phyloP scores from a whole-genome alignment of 2,888 invertebrate genomes.

The Caenorhabditis sinica region DNA sequence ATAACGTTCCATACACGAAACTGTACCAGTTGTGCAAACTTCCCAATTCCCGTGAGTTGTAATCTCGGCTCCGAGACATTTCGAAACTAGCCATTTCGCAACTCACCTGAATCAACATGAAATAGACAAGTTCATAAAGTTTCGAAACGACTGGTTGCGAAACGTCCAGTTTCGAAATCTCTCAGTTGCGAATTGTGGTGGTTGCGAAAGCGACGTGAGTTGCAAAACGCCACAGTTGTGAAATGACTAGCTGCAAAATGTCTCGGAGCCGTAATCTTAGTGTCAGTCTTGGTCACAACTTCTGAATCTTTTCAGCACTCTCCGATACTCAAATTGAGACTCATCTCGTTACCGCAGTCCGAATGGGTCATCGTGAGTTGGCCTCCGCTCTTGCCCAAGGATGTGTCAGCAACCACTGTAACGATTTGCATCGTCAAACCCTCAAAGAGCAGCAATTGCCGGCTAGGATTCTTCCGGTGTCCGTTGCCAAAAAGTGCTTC shows the following conservation, averaged over 20 bases:
- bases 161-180: no score
- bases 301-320: constrained; percentile 48
- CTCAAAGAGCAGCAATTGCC: constrained; percentile 83
- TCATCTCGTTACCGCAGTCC: constrained; percentile 55
- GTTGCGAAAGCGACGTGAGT: no score
- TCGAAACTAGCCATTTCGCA: neutral
- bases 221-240: no score
- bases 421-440: constrained; percentile 84
- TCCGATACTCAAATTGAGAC: constrained; percentile 39
- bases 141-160: no score
- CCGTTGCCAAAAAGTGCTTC: constrained; percentile 84
- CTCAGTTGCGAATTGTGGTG: no score
- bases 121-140: no score
- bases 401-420: constrained; percentile 79
- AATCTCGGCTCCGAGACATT: neutral
- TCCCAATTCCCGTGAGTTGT: constrained; percentile 47
- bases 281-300: no score
- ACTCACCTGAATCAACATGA: neutral
- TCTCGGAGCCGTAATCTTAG: no score
- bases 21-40: constrained; percentile 56
- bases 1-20: constrained; percentile 48
- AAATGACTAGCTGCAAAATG: no score
- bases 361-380: constrained; percentile 66
- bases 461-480: constrained; percentile 81
- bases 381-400: constrained; percentile 66